Evolutionary conservation across 1,140 invertebrate genomes (phyloP).

Genomic region (Bombus picipes): DNA sequence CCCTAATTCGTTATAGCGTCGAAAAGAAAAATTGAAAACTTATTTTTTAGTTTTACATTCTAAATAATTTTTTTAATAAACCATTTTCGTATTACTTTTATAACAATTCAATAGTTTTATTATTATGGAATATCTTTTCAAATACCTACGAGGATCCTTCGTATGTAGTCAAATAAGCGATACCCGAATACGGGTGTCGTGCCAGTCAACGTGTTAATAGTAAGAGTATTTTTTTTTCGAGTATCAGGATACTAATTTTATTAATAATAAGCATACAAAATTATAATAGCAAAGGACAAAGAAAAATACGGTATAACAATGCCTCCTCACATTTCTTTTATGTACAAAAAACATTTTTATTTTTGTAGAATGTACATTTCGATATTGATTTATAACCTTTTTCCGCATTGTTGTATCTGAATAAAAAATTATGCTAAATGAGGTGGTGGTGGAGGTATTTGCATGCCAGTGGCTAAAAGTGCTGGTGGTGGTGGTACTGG

Average conservation of each 20-base stretch:
- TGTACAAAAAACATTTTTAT: not conserved
- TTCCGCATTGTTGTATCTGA: not conserved
- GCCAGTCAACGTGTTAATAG: not conserved
- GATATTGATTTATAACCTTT: not conserved
- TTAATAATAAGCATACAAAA: not conserved
- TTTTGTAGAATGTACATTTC: not conserved
- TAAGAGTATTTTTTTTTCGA: too few species aligned
- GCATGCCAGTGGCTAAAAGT: slow-evolving; percentile 83
- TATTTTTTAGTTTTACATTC: too few species aligned
- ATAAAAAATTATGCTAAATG: slow-evolving; percentile 68
- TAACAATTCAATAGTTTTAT: too few species aligned
- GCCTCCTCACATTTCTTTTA: not conserved
- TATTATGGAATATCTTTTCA: too few species aligned
- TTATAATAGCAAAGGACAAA: not conserved
- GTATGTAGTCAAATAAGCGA: too few species aligned
- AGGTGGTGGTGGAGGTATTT: slow-evolving; percentile 87
- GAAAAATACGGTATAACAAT: not conserved
- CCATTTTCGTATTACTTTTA: too few species aligned
- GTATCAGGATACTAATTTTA: not conserved
- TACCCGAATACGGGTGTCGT: too few species aligned
- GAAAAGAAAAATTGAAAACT: too few species aligned
- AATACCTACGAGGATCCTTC: too few species aligned
- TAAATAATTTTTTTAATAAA: too few species aligned
- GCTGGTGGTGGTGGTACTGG: slow-evolving; percentile 87
- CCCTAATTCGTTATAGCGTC: too few species aligned